Percentiles rank a stretch among this genome's conserved stretches.
Evolutionary conservation across 2,797 vertebrate species (phyloP).

Genomic region (Eleutherodactylus coqui): DNA sequence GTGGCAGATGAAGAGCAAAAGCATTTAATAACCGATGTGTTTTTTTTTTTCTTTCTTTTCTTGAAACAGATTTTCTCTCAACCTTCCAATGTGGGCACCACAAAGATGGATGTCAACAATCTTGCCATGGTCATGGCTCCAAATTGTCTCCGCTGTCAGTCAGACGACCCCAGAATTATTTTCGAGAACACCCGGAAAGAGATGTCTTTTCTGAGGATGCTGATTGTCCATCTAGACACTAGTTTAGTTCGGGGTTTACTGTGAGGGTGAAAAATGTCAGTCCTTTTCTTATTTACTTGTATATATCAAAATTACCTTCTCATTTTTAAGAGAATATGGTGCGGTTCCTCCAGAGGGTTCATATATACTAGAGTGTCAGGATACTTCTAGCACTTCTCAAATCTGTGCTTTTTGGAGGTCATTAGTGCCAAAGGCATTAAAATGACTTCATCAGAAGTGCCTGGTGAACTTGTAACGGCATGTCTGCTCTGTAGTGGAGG

Average conservation of each 20-base stretch:
- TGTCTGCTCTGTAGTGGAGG: slow-evolving; percentile 24
- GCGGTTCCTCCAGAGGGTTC: slow-evolving; percentile 29
- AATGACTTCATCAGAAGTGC: slow-evolving; percentile 10
- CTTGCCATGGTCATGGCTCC: slow-evolving; percentile 96
- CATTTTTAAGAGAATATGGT: slow-evolving; percentile 46
- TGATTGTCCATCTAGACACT: slow-evolving; percentile 91
- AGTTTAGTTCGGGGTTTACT: slow-evolving; percentile 85
- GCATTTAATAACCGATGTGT: background rate
- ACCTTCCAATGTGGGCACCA: slow-evolving; percentile 87
- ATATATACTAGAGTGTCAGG: slow-evolving; percentile 17
- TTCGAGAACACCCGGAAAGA: slow-evolving; percentile 94
- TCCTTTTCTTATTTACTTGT: background rate
- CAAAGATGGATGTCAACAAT: slow-evolving; percentile 96
- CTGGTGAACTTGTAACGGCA: slow-evolving; percentile 3
- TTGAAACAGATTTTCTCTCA: slow-evolving; percentile 86
- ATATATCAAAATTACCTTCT: slow-evolving; percentile 28
- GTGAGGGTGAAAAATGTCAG: slow-evolving; percentile 68
- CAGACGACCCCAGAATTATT: slow-evolving; percentile 88
- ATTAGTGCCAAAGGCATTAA: background rate
- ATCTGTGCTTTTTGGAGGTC: background rate
- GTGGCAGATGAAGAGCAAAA: background rate
- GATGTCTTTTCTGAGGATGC: slow-evolving; percentile 92
- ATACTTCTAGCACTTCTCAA: slow-evolving; percentile 44
- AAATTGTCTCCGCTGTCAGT: slow-evolving; percentile 91
- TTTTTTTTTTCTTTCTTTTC: background rate